Evolutionary conservation across 2,797 vertebrate genomes (phyloP).

Genomic region (Melopsittacus undulatus): DNA sequence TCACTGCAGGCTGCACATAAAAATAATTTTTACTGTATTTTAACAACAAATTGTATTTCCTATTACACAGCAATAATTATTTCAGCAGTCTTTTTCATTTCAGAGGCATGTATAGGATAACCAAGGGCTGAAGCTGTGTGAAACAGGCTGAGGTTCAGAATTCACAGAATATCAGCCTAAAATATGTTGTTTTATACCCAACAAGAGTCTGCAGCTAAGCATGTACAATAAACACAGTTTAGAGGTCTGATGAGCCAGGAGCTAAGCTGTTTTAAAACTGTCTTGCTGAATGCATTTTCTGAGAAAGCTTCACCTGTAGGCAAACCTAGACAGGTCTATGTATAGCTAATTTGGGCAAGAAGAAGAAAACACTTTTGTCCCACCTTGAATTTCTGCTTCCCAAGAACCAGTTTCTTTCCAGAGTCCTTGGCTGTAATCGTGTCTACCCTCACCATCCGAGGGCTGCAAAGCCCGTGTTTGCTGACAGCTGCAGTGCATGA

Average conservation of each 20-base stretch:
- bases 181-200: neutral
- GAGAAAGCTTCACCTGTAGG: neutral
- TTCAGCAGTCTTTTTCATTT: neutral
- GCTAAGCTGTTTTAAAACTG: neutral
- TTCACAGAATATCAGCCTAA: neutral
- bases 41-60: neutral
- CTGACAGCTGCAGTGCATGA: accelerated
- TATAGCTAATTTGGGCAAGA: neutral
- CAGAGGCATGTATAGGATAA: neutral
- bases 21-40: neutral
- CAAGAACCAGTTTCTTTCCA: neutral
- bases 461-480: neutral
- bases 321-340: neutral
- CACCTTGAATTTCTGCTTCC: neutral
- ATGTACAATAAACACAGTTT: neutral
- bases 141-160: neutral
- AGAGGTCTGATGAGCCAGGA: neutral
- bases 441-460: neutral
- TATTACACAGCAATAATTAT: neutral
- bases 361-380: neutral
- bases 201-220: neutral
- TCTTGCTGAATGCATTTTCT: neutral
- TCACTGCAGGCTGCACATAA: neutral
- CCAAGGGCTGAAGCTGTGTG: neutral
- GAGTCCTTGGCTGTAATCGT: neutral